Evolutionary conservation across 2,113 vertebrate genomes (phyloP).

Genomic region (Melanotaenia duboulayi): DNA sequence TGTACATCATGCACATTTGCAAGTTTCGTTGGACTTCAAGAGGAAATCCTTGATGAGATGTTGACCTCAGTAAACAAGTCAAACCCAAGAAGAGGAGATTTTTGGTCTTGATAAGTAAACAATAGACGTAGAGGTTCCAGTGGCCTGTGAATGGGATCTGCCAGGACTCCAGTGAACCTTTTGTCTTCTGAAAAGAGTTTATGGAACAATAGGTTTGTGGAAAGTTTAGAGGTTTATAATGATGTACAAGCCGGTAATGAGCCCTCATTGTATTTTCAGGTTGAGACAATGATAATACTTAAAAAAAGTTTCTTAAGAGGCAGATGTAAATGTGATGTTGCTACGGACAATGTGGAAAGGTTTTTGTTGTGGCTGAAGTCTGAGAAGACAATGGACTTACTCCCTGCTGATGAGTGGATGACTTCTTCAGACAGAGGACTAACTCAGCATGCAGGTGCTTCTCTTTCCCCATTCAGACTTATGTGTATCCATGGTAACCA

Average conservation of each 20-base stretch:
- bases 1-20: constrained; percentile 3
- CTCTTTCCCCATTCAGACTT: constrained; percentile 59
- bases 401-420: constrained; percentile 67
- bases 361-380: constrained; percentile 45
- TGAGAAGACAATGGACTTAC: constrained; percentile 60
- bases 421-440: constrained; percentile 64
- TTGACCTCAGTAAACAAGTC: constrained; percentile 36
- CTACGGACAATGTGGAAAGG: constrained; percentile 38
- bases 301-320: constrained; percentile 11
- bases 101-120: constrained; percentile 44
- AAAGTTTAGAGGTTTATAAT: constrained; percentile 1
- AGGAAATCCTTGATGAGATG: background rate
- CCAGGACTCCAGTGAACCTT: constrained; percentile 40
- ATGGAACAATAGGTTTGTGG: constrained; percentile 34
- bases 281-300: background rate
- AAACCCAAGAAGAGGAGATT: constrained; percentile 3
- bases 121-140: constrained; percentile 44
- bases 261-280: constrained; percentile 19
- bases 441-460: constrained; percentile 76
- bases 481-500: constrained; percentile 67
- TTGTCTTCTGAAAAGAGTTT: constrained; percentile 35
- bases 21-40: background rate
- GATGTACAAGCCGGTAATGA: background rate
- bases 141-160: constrained; percentile 33
- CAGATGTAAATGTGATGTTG: constrained; percentile 8